A percentile compares a stretch with the other conserved stretches of the same genome.
phyloP scores from a whole-genome alignment of 2,888 invertebrate genomes.

The Andrena bicolor region DNA sequence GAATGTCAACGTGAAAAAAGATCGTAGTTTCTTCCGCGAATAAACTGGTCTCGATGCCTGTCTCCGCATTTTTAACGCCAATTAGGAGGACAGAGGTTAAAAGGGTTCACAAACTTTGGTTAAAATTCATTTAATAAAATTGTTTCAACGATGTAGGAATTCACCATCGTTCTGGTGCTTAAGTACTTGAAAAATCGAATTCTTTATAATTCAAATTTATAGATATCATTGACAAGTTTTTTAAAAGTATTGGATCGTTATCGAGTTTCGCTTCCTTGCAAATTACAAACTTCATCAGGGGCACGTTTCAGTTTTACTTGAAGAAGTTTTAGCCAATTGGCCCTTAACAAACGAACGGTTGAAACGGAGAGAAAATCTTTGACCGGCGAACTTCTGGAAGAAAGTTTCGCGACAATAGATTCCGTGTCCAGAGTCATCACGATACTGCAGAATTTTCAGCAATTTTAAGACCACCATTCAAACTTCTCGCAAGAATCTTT shows the following conservation, averaged over 20 bases:
- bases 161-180: not conserved
- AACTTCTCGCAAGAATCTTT: not conserved
- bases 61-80: not conserved
- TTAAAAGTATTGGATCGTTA: not conserved
- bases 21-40: slow-evolving; percentile 12
- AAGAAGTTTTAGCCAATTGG: not conserved
- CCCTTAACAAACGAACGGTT: not conserved
- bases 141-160: not conserved
- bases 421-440: not conserved
- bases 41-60: not conserved
- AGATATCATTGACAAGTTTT: not conserved
- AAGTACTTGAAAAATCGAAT: not conserved
- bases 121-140: not conserved
- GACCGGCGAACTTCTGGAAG: not conserved
- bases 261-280: not conserved
- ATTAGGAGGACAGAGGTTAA: slow-evolving; percentile 20
- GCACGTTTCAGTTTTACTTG: not conserved
- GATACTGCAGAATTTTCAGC: not conserved
- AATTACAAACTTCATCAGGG: not conserved
- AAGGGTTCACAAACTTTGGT: not conserved
- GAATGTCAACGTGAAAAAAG: slow-evolving; percentile 13
- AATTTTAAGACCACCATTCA: not conserved
- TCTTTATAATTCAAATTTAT: not conserved
- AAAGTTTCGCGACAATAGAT: slow-evolving; percentile 22
- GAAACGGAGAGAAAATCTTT: not conserved